phyloP scores from a whole-genome alignment of 92 coral and sea anemone genomes.

The Porites lobata region DNA sequence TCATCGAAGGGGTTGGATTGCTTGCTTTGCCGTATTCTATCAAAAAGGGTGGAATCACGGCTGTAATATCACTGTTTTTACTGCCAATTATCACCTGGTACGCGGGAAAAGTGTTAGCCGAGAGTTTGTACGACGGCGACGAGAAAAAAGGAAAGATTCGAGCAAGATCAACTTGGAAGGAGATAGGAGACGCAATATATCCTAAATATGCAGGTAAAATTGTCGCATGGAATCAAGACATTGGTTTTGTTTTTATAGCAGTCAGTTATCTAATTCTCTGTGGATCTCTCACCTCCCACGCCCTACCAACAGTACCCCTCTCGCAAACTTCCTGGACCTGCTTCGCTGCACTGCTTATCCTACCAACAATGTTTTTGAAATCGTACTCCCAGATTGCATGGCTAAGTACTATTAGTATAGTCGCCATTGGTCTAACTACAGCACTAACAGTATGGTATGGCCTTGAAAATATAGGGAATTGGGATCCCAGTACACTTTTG shows the following conservation, averaged over 20 bases:
- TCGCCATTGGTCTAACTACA: too few relatives aligned
- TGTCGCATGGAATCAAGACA: conserved; percentile 10
- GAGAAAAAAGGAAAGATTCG: conserved; percentile 32
- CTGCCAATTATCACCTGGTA: conserved; percentile 43
- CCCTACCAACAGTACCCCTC: too few relatives aligned
- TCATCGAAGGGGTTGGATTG: conserved; percentile 51
- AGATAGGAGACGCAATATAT: conserved; percentile 52
- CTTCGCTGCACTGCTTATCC: too few relatives aligned
- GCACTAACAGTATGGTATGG: too few relatives aligned
- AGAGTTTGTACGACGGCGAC: conserved; percentile 47
- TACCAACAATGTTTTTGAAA: too few relatives aligned
- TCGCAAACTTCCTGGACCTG: too few relatives aligned
- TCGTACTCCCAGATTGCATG: too few relatives aligned
- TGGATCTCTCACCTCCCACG: too few relatives aligned
- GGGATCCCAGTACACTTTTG: too few relatives aligned
- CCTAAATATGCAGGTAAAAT: conserved; percentile 45
- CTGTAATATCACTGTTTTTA: conserved; percentile 39
- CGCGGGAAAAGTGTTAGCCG: conserved; percentile 51
- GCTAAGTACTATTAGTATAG: too few relatives aligned
- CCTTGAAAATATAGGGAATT: too few relatives aligned
- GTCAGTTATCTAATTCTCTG: too few relatives aligned
- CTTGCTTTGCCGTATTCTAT: conserved; percentile 63
- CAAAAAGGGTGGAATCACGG: conserved; percentile 52
- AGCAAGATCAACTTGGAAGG: conserved; percentile 48
- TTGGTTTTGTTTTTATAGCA: conserved; percentile 13